Percentiles rank a stretch among this genome's conserved stretches.
These are phyloP conservation scores for Okapia johnstoni DNA, from an alignment of 2,113 vertebrate species.

Conservation along the genomic window DNA sequence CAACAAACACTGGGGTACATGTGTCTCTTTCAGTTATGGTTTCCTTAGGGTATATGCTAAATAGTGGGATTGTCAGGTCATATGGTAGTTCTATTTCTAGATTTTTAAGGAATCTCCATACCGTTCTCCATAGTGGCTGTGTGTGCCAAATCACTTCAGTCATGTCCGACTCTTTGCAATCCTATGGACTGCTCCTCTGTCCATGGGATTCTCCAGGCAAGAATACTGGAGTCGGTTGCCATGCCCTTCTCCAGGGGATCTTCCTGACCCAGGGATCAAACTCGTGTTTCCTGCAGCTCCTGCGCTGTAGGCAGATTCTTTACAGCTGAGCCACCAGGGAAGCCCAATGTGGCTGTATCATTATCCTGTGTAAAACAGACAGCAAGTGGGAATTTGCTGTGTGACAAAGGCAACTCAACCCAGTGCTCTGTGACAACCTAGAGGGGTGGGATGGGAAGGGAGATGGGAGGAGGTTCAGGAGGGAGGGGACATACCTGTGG, in stretches of 20 bases:
- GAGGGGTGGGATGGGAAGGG: not conserved
- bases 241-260: not conserved
- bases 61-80: not conserved
- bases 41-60: not conserved
- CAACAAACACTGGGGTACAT: rapidly evolving
- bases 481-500: not conserved
- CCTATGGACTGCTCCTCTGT: not conserved
- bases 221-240: not conserved
- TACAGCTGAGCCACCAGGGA: not conserved
- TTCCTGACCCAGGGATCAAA: not conserved
- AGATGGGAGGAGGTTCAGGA: not conserved
- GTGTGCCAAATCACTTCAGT: not conserved
- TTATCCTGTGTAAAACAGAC: rapidly evolving
- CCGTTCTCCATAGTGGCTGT: not conserved
- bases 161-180: rapidly evolving
- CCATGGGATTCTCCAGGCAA: not conserved
- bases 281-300: not conserved
- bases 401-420: not conserved
- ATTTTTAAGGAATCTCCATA: not conserved
- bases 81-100: not conserved
- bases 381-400: not conserved
- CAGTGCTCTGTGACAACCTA: not conserved
- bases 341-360: not conserved
- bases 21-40: not conserved
- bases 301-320: not conserved